phyloP scores from a whole-genome alignment of 2,797 vertebrate species.

The Euphonia xanthogaster region DNA sequence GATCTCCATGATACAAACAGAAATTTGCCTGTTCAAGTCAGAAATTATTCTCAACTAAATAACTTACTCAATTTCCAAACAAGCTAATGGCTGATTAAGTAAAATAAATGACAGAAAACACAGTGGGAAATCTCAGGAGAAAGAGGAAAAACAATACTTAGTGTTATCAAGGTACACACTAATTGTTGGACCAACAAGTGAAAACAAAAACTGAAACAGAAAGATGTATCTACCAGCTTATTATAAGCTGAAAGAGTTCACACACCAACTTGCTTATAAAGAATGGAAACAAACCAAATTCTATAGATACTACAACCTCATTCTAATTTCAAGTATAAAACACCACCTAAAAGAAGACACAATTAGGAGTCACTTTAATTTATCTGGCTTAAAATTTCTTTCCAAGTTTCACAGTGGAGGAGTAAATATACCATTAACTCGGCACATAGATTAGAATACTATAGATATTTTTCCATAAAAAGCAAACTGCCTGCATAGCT shows the following conservation, averaged over 20 bases:
- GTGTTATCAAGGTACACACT: neutral
- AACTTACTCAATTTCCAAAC: neutral
- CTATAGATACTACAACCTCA: neutral
- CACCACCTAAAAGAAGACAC: neutral
- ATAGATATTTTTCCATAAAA: neutral
- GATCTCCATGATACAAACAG: neutral
- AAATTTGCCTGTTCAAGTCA: neutral
- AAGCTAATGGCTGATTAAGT: neutral
- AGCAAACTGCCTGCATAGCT: neutral
- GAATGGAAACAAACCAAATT: neutral
- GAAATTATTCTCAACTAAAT: neutral
- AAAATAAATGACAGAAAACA: neutral
- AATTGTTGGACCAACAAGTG: neutral
- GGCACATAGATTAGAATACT: neutral
- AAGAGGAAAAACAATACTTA: neutral
- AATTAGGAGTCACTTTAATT: neutral
- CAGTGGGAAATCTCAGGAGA: neutral
- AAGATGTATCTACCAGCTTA: neutral
- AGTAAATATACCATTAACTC: neutral
- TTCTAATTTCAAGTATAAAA: neutral
- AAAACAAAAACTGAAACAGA: neutral
- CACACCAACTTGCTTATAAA: neutral
- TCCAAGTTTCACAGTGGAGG: neutral
- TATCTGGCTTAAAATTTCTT: neutral
- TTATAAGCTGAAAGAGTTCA: neutral